These are phyloP conservation scores for Tholera decimalis DNA, from an alignment of 2,888 invertebrate species.

Conservation along the genomic window DNA sequence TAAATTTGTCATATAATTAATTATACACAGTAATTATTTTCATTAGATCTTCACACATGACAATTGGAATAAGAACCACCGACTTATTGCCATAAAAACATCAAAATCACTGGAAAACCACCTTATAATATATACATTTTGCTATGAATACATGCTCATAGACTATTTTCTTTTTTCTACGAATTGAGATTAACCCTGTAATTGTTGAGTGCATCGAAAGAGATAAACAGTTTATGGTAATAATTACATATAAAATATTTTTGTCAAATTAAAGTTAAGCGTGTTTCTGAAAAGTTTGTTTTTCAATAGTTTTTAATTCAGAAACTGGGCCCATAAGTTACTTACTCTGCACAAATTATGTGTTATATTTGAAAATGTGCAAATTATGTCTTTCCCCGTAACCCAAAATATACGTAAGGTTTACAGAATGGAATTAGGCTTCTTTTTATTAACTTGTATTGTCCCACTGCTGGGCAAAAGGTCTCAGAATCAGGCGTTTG, in stretches of 20 bases:
- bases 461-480: too few species aligned
- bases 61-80: slow-evolving; percentile 56
- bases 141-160: slow-evolving; percentile 39
- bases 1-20: background rate
- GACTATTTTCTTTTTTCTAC: background rate
- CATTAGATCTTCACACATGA: slow-evolving; percentile 28
- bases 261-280: too few species aligned
- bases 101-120: slow-evolving; percentile 5
- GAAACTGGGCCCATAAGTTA: background rate
- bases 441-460: too few species aligned
- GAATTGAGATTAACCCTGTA: slow-evolving; percentile 20
- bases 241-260: slow-evolving; percentile 1
- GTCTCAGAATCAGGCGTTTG: too few species aligned
- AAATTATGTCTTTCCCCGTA: background rate
- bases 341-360: background rate
- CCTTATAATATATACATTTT: slow-evolving; percentile 19
- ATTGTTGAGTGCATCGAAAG: background rate
- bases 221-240: background rate
- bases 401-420: background rate
- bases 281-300: too few species aligned
- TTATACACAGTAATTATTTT: slow-evolving; percentile 1
- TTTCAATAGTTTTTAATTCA: too few species aligned
- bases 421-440: too few species aligned
- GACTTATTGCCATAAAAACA: slow-evolving; percentile 51
- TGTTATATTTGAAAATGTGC: background rate